These are phyloP conservation scores for Trematomus bernacchii DNA, from an alignment of 2,797 vertebrate genomes.

Conservation along the genomic window DNA sequence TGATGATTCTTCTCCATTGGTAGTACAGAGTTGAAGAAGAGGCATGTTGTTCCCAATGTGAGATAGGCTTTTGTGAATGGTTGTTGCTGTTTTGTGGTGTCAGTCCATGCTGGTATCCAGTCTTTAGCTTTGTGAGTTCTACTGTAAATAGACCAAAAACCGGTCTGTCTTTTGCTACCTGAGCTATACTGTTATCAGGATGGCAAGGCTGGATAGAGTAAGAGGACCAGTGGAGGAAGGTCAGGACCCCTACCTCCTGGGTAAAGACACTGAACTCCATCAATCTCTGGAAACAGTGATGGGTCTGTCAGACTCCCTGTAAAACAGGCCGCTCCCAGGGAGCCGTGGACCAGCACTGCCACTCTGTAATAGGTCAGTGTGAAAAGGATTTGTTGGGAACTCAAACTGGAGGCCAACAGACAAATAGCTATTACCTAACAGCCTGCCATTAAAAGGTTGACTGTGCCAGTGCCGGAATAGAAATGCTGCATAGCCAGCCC, in stretches of 20 bases:
- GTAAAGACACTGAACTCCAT: slow-evolving; percentile 19
- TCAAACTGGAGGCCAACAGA: slow-evolving; percentile 75
- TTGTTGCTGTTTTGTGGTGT: neutral
- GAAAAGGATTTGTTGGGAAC: slow-evolving; percentile 73
- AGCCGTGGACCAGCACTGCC: slow-evolving; percentile 54
- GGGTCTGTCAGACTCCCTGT: slow-evolving; percentile 35
- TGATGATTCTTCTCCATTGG: neutral
- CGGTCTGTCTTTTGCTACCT: neutral
- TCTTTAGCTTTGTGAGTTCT: slow-evolving; percentile 13
- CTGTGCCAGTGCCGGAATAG: slow-evolving; percentile 72
- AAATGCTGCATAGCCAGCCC: slow-evolving; percentile 69
- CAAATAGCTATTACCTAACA: slow-evolving; percentile 76
- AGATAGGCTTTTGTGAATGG: neutral
- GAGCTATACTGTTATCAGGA: neutral
- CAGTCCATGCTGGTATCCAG: neutral
- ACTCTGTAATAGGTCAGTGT: slow-evolving; percentile 66
- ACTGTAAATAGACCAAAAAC: neutral
- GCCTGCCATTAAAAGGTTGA: slow-evolving; percentile 84
- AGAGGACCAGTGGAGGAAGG: neutral
- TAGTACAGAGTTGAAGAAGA: neutral
- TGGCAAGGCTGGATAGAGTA: slow-evolving; percentile 30
- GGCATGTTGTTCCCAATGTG: neutral
- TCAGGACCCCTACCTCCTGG: slow-evolving; percentile 27
- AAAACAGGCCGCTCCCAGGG: slow-evolving; percentile 53
- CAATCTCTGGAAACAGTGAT: slow-evolving; percentile 21